Evolutionary conservation across 2,797 vertebrate genomes (phyloP).

Genomic region (Aeoliscus strigatus): DNA sequence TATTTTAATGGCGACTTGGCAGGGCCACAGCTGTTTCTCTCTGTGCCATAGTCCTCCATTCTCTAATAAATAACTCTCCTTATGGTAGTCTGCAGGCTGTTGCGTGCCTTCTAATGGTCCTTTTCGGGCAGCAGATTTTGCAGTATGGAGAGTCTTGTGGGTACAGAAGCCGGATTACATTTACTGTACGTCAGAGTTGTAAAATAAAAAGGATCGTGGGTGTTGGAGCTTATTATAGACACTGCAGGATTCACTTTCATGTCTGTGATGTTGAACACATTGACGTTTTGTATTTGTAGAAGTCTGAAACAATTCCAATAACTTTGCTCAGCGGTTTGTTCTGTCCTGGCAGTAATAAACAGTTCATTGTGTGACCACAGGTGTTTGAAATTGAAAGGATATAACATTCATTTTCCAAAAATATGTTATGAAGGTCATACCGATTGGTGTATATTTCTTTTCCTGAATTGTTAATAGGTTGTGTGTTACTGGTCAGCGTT

Average conservation of each 20-base stretch:
- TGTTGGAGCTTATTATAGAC: constrained; percentile 14
- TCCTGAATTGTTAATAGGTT: constrained; percentile 17
- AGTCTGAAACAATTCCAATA: constrained; percentile 32
- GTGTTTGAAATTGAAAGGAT: constrained; percentile 21
- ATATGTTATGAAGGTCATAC: too few species aligned
- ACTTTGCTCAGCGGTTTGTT: constrained; percentile 12
- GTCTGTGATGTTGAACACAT: constrained; percentile 15
- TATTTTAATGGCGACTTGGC: not conserved
- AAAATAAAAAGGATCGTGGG: constrained; percentile 1
- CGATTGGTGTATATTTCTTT: constrained; percentile 17
- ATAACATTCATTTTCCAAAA: constrained; percentile 20
- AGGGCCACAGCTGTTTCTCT: not conserved
- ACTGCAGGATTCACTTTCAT: constrained; percentile 16
- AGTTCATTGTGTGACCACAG: constrained; percentile 16
- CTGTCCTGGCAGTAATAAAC: constrained; percentile 16
- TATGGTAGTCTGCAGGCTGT: constrained; percentile 10
- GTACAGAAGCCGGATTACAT: not conserved
- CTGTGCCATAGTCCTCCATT: not conserved
- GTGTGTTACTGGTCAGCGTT: constrained; percentile 32
- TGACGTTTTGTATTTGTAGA: constrained; percentile 4
- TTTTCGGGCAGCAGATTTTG: not conserved
- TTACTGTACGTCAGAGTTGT: constrained; percentile 1
- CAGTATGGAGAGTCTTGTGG: not conserved
- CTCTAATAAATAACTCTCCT: not conserved
- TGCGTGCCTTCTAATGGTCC: constrained; percentile 9